phyloP scores from a whole-genome alignment of 2,113 vertebrate genomes.

The Sminthopsis crassicaudata region DNA sequence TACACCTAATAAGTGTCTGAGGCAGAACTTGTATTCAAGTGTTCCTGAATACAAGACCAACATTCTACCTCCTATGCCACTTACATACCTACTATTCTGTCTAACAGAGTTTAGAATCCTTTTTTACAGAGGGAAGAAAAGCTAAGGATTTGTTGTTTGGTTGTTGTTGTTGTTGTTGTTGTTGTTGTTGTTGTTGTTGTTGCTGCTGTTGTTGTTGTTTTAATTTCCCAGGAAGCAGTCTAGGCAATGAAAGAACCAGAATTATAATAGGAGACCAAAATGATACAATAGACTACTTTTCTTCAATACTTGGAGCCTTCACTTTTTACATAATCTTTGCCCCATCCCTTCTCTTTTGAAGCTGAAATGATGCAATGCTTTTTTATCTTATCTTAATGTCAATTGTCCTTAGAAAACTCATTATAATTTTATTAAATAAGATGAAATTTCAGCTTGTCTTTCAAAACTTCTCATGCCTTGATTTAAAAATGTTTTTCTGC shows the following conservation, averaged over 20 bases:
- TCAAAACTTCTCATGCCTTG: background rate
- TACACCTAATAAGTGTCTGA: background rate
- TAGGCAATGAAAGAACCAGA: background rate
- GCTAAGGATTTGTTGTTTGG: background rate
- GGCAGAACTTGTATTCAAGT: background rate
- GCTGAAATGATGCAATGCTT: background rate
- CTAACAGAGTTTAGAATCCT: slow-evolving; percentile 2
- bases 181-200: too few relatives aligned
- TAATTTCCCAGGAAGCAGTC: background rate
- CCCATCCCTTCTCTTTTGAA: background rate
- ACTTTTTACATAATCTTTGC: background rate
- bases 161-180: too few relatives aligned
- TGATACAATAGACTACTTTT: background rate
- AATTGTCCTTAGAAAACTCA: background rate
- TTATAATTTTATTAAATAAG: background rate
- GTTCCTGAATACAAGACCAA: background rate
- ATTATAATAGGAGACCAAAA: slow-evolving; percentile 18
- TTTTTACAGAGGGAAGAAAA: background rate
- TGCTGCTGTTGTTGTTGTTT: too few relatives aligned
- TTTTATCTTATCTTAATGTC: background rate
- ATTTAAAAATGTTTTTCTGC: background rate
- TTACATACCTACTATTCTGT: background rate
- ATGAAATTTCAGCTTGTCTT: background rate
- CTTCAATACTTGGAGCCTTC: background rate
- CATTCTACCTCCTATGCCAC: background rate